phyloP scores from a whole-genome alignment of 1,140 invertebrate genomes.

The Diabrotica undecimpunctata region DNA sequence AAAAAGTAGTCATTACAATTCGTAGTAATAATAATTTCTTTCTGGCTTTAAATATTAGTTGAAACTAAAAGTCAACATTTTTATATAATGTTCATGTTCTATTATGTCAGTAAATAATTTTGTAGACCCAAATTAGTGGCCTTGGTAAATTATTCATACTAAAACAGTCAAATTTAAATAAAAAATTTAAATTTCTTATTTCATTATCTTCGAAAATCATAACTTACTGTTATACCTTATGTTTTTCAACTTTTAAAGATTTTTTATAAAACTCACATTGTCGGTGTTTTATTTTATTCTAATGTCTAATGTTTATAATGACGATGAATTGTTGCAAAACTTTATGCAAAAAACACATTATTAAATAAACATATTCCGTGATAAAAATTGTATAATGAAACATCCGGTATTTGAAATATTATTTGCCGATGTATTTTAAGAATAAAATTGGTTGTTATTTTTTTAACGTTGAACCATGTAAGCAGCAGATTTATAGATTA shows the following conservation, averaged over 20 bases:
- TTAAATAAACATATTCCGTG: conserved; percentile 3
- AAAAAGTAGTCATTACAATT: too few relatives aligned
- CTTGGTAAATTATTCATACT: not conserved
- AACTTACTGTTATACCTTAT: not conserved
- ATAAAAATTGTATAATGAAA: not conserved
- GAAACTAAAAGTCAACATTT: too few relatives aligned
- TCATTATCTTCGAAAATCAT: not conserved
- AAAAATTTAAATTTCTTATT: not conserved
- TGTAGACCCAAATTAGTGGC: not conserved
- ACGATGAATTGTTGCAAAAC: not conserved
- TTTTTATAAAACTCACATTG: not conserved
- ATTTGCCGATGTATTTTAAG: not conserved
- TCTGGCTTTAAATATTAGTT: too few relatives aligned
- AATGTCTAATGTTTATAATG: not conserved
- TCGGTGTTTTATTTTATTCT: not conserved
- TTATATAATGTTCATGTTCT: not conserved
- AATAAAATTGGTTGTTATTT: not conserved
- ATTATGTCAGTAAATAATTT: not conserved
- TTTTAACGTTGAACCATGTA: too few relatives aligned
- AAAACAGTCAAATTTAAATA: not conserved
- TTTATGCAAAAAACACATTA: not conserved
- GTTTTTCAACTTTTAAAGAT: too few relatives aligned
- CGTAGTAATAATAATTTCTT: too few relatives aligned
- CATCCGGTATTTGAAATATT: not conserved
- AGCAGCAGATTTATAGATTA: too few relatives aligned